Base-by-base conservation (phyloP, 2,797 vertebrate genomes). In the Trachops cirrhosus region DNA sequence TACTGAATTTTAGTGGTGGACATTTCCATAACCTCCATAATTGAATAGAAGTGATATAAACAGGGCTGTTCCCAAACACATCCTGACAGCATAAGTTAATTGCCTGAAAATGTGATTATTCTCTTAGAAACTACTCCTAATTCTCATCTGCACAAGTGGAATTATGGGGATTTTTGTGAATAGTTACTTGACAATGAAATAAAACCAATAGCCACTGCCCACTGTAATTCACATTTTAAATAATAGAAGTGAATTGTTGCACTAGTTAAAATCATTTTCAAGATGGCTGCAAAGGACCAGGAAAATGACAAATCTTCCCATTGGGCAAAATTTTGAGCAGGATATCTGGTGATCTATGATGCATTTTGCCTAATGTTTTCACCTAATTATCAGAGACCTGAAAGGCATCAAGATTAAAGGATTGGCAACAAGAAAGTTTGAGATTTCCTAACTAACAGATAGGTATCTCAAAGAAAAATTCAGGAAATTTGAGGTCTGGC, bases 51-150 rank as follows among this genome's bases (percentile, higher is more conserved):
- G 8, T 74, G 16, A 37, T 22, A 54, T 32, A 32, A 57, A 32
- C 1, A 86, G 9, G 24, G 15, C 2, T 18, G 3, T 0, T 26
- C 6, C 7, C 0, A 29, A n/a, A 39, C 5, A 39, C 24, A 14
- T 73, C 11, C 26, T 54, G 7, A 64, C 0, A 70, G 9, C 1
- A 14, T 9, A 59, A 73, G 3, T 21, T 52, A 62, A 70, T 84
- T 86, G 9, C 10, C 14, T 46, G 54, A 46, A 62, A 46, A 52
- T 1, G 3, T 57, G 21, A 39, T 37, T 59, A 6, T 18, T 9
- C 14, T 62, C 34, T 70, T 52, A 46, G 54, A 92, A 79, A 21
- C 15, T 41, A 21, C 14, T 64, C 18, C 19, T 37, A 5, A 70
- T 21, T 62, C 11, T 78, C 29, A 41, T 4, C 4, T 16, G 46